A percentile compares a stretch with the other conserved stretches of the same genome.
phyloP scores from a whole-genome alignment of 2,888 invertebrate species.

The Liodrosophila aerea region DNA sequence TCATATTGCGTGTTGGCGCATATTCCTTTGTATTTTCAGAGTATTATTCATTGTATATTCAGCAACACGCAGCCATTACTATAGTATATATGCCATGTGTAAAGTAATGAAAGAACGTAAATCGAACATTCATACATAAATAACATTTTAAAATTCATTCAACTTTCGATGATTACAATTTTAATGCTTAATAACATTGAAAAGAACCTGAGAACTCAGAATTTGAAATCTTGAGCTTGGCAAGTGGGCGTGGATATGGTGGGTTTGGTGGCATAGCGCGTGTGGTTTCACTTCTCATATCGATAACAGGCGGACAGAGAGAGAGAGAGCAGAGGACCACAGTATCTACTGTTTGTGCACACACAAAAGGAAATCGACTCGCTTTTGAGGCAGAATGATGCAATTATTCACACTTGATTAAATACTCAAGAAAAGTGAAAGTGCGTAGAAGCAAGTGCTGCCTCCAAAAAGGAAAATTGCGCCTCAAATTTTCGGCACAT shows the following conservation, averaged over 20 bases:
- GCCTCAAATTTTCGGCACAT: neutral
- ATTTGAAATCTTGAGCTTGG: slow-evolving; percentile 3
- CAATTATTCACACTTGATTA: slow-evolving; percentile 76
- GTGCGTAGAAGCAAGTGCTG: slow-evolving; percentile 62
- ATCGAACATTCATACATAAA: slow-evolving; percentile 44
- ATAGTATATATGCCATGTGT: too few relatives aligned
- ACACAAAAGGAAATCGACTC: slow-evolving; percentile 69
- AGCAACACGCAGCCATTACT: neutral
- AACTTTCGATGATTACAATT: slow-evolving; percentile 49
- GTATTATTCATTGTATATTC: too few relatives aligned
- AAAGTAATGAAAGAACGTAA: slow-evolving; percentile 2
- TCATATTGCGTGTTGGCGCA: too few relatives aligned
- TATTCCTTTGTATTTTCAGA: too few relatives aligned
- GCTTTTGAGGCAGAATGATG: slow-evolving; percentile 74
- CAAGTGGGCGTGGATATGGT: neutral
- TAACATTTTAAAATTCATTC: slow-evolving; percentile 55
- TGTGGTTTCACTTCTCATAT: slow-evolving; percentile 39
- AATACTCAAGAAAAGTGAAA: slow-evolving; percentile 76
- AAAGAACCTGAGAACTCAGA: slow-evolving; percentile 26
- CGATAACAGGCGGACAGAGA: slow-evolving; percentile 33
- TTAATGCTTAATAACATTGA: slow-evolving; percentile 48
- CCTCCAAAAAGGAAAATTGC: slow-evolving; percentile 3
- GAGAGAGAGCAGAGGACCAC: slow-evolving; percentile 1
- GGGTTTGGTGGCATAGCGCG: neutral
- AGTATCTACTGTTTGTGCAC: slow-evolving; percentile 33